Base-by-base conservation (phyloP, 2,113 vertebrate genomes). In the Herpailurus yagouaroundi region DNA sequence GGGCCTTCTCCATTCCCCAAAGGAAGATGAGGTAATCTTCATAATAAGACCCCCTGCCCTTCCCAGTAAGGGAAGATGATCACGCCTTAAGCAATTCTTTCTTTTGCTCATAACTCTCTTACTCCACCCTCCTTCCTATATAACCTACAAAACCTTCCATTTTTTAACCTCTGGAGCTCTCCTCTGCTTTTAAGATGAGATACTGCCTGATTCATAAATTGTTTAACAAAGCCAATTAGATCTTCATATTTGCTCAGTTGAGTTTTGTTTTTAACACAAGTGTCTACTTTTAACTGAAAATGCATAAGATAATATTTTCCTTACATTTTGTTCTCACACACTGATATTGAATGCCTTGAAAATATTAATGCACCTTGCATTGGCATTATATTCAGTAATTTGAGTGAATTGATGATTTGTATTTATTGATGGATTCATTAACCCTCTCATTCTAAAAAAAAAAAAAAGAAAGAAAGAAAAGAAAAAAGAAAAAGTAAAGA, bases 271-370 rank as follows among this genome's bases (percentile, higher is more conserved):
- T 76, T 29, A 48, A 48, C 7, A 48, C 25, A 8, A 57, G 19
- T 89, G 5, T 57, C 79, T 84, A 80, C 60, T 68, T 87, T 96
- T 50, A 31, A 87, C 73, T 83, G n/a, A 83, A 74, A 95, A 87
- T 91, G 1, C 7, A 50, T 83, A 7, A 71, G 79, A 7, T 5
- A 82, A 66, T 57, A 63, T 1, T 31, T 68, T 50, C 82, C 9
- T 50, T 52, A 68, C 38, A 76, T 41, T 88, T 6, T 97, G 31
- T 52, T 81, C 23, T 91, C 83, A 18, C 57, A 82, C 10, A 25
- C 7, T 83, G 19, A 10, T 91, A 11, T 12, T 80, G 80, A 89
- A 94, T 79, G 84, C 27, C 25, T 73, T 94, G 6, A 87, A 93
- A 90, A 81, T 68, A 69, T 29, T 7, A 57, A 64, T 25, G 13